Percentiles rank a stretch among this genome's conserved stretches.
Evolutionary conservation across 2,888 invertebrate genomes (phyloP).

Genomic region (Aphrophora alni): DNA sequence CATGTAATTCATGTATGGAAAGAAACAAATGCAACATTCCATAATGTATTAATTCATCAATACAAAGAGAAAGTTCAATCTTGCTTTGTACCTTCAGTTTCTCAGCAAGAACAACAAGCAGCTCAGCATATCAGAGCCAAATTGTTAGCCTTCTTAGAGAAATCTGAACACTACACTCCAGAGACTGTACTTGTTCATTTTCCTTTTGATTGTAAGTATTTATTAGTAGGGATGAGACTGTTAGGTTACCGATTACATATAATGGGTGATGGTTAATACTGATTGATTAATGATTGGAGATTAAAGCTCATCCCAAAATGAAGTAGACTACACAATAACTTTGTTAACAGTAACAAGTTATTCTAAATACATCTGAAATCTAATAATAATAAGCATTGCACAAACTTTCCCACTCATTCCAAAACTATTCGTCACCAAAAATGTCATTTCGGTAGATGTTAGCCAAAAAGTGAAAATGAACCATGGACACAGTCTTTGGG

Average conservation of each 20-base stretch:
- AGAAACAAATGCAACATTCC: conserved; percentile 83
- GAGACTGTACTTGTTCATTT: conserved; percentile 87
- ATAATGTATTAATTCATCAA: conserved; percentile 89
- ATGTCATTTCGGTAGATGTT: too few species aligned
- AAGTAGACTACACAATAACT: background rate
- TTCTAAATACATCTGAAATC: too few species aligned
- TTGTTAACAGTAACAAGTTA: background rate
- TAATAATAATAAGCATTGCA: too few species aligned
- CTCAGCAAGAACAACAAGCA: conserved; percentile 59
- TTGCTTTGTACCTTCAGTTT: conserved; percentile 58
- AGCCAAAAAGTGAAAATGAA: too few species aligned
- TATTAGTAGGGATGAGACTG: too few species aligned
- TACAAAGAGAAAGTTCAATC: conserved; percentile 74
- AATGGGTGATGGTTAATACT: too few species aligned
- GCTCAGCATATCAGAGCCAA: conserved; percentile 65
- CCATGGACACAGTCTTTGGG: too few species aligned
- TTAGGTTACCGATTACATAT: background rate
- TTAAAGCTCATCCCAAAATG: too few species aligned
- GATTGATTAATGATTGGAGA: too few species aligned
- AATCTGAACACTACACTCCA: conserved; percentile 81
- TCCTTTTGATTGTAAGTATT: conserved; percentile 70
- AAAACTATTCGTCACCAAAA: too few species aligned
- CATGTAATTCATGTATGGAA: conserved; percentile 92
- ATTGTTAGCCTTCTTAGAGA: conserved; percentile 79
- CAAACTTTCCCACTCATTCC: too few species aligned